Conservation (phyloP, 2,113 vertebrate genomes). For the Callaeas wilsoni region DNA sequence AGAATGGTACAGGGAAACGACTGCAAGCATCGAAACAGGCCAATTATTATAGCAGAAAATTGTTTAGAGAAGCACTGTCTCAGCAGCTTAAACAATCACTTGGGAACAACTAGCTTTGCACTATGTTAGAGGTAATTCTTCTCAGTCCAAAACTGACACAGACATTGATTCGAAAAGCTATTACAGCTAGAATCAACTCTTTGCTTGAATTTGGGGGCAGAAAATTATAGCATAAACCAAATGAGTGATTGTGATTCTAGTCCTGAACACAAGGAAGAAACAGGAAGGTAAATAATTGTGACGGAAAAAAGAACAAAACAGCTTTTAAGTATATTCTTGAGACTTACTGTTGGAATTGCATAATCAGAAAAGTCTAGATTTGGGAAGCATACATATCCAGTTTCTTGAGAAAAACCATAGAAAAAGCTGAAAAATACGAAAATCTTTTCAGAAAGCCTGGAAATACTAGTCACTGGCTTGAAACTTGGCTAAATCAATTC, state of each 20-base stretch:
- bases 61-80: not conserved
- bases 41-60: not conserved
- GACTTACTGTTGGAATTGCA: not conserved
- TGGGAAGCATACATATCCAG: not conserved
- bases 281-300: not conserved
- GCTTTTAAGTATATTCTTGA: not conserved
- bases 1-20: not conserved
- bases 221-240: not conserved
- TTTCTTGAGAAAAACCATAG: not conserved
- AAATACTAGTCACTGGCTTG: not conserved
- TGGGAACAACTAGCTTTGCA: not conserved
- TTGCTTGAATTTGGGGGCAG: not conserved
- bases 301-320: not conserved
- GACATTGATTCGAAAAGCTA: not conserved
- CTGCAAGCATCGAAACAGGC: not conserved
- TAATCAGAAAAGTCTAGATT: not conserved
- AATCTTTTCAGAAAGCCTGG: not conserved
- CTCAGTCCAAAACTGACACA: not conserved
- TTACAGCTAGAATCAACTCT: not conserved
- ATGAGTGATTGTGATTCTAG: not conserved
- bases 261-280: not conserved
- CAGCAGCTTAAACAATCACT: conserved; percentile 8
- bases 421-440: not conserved
- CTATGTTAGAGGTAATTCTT: not conserved
- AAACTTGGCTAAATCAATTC: not conserved